These are phyloP conservation scores for Xiphias gladius DNA, from an alignment of 2,113 vertebrate species.

Conservation along the genomic window DNA sequence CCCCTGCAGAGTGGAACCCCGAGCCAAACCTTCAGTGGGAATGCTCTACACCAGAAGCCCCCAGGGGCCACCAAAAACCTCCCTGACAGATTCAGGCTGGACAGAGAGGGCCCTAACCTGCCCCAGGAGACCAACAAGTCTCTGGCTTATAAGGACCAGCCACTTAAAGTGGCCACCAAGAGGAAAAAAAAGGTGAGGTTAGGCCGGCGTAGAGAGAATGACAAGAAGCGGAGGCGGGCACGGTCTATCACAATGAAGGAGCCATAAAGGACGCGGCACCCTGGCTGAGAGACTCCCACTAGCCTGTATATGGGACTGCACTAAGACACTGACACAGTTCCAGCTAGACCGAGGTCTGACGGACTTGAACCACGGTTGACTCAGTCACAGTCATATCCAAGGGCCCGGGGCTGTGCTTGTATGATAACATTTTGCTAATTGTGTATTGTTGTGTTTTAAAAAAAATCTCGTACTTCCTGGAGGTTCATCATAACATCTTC, in stretches of 20 bases:
- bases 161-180: conserved; percentile 85
- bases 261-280: conserved; percentile 40
- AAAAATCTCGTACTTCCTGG: conserved; percentile 30
- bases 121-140: conserved; percentile 97
- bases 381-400: conserved; percentile 40
- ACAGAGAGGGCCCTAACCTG: conserved; percentile 83
- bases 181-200: conserved; percentile 95
- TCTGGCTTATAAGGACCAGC: conserved; percentile 91
- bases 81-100: conserved; percentile 83
- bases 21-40: conserved; percentile 75
- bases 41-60: conserved; percentile 89
- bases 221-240: conserved; percentile 90
- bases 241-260: conserved; percentile 74
- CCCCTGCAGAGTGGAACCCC: conserved; percentile 71
- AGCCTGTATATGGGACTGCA: conserved; percentile 46
- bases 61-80: conserved; percentile 91
- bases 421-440: conserved; percentile 57
- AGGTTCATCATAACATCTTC: conserved; percentile 40
- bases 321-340: conserved; percentile 66
- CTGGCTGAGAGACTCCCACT: conserved; percentile 25
- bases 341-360: conserved; percentile 54
- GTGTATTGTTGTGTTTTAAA: conserved; percentile 50
- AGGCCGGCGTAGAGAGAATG: conserved; percentile 91
- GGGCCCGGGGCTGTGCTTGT: conserved; percentile 56
- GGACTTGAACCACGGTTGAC: conserved; percentile 40